These are phyloP conservation scores for Penaeus chinensis DNA, from an alignment of 1,140 invertebrate genomes.

Conservation along the genomic window DNA sequence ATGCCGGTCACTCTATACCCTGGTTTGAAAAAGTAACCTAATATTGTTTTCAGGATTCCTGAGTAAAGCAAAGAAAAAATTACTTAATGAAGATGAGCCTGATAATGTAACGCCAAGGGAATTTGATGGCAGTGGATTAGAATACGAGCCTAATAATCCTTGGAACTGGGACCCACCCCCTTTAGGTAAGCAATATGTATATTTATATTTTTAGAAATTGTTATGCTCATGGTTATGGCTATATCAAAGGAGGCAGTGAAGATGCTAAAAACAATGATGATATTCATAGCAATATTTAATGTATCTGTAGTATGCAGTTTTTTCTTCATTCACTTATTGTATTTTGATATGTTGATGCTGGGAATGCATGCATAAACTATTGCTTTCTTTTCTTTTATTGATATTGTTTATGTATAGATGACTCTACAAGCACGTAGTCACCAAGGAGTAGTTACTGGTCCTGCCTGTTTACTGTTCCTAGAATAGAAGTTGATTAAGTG, in stretches of 20 bases:
- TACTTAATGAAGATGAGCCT: constrained; percentile 80
- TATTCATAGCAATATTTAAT: background rate
- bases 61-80: constrained; percentile 89
- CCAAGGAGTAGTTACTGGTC: background rate
- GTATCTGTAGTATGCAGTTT: background rate
- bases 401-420: no score
- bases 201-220: background rate
- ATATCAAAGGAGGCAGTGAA: background rate
- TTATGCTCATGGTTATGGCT: background rate
- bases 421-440: background rate
- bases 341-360: no score
- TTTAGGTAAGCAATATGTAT: constrained; percentile 13
- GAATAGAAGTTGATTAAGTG: background rate
- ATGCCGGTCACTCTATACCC: no score
- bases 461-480: no score
- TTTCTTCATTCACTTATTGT: background rate
- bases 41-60: constrained; percentile 77
- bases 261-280: background rate
- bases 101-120: constrained; percentile 48
- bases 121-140: background rate
- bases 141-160: constrained; percentile 48
- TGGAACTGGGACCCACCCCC: constrained; percentile 58
- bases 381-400: no score
- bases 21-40: background rate
- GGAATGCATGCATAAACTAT: no score